Evolutionary conservation across 1,140 invertebrate genomes (phyloP), one percentile per base, ranked within the genome.

Genomic region (Nymphalis io): DNA sequence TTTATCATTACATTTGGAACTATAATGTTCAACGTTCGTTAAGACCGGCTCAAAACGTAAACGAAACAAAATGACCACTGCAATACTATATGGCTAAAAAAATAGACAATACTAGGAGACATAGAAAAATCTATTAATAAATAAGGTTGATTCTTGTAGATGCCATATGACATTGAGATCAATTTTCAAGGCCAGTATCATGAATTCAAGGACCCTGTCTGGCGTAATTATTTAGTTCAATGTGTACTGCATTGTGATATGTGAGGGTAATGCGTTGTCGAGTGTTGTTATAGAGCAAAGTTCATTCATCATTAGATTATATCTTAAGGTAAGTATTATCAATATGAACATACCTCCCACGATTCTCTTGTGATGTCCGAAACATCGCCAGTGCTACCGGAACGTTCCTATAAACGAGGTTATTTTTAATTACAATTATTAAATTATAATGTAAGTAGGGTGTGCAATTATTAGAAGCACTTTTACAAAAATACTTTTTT

Each of bases 311-410:
- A 21, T 59, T n/a, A 11, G 13, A 1, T 42, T 11, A 12, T 39
- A 16, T 3, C 18, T 12, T 63, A 48, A 20, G 5, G 46, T 51
- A 33, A 27, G 40, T 21, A 39, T 15, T 44, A 13, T 44, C 20
- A 39, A 53, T 61, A 13, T 40, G 46, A 38, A 62, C 60, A 95
- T 92, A 98, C 97, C 96, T 98, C 96, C 97, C 97, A 98, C 63
- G 96, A 97, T 88, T 97, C 96, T 80, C 96, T 95, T 53, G 96
- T 97, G 60, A 97, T 93, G 79, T 97, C 96, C 12, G 93, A 93
- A 40, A 96, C 95, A 78, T 96, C 96, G 69, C 94, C 95, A 68
- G 95, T 94, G 75, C 93, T 94, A 13, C 93, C 93, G 60, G 93
- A 90, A 48, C 94, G 93, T 67, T 94, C 90, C 92, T 92, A 68